Conservation (phyloP, 2,797 vertebrate genomes). For the Acanthopagrus latus region DNA sequence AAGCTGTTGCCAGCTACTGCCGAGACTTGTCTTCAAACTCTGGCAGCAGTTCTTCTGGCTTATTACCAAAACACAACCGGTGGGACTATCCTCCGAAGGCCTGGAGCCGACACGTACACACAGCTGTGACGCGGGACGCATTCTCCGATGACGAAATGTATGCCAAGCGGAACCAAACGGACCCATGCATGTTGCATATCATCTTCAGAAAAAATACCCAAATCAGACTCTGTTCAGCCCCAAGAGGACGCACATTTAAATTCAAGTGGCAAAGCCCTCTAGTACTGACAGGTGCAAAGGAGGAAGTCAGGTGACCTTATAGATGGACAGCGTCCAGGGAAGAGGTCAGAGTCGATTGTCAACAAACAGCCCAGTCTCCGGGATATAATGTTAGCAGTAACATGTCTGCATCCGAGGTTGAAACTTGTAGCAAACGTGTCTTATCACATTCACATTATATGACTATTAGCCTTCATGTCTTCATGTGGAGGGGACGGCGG, state of each 20-base stretch:
- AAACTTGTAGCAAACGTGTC: too few relatives aligned
- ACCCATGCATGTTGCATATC: too few relatives aligned
- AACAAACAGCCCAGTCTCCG: not conserved
- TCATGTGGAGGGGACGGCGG: too few relatives aligned
- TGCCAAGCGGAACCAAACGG: too few relatives aligned
- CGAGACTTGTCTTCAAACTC: slow-evolving; percentile 18
- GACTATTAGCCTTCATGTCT: too few relatives aligned
- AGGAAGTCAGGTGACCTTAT: not conserved
- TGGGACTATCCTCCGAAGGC: not conserved
- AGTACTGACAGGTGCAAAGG: not conserved
- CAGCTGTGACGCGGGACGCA: too few relatives aligned
- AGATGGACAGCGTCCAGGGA: not conserved
- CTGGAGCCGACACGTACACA: too few relatives aligned
- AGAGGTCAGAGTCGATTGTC: not conserved
- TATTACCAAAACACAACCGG: not conserved
- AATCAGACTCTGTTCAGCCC: not conserved
- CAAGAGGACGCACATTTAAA: not conserved
- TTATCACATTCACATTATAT: too few relatives aligned
- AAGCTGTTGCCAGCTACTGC: slow-evolving; percentile 19
- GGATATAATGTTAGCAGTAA: too few relatives aligned
- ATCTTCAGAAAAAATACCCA: not conserved
- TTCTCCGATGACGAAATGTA: too few relatives aligned
- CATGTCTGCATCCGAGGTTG: too few relatives aligned
- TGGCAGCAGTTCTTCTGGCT: slow-evolving; percentile 10
- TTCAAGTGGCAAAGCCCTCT: not conserved